These are phyloP conservation scores for Coptodon rendalli DNA, from an alignment of 2,113 vertebrate species.

Conservation along the genomic window DNA sequence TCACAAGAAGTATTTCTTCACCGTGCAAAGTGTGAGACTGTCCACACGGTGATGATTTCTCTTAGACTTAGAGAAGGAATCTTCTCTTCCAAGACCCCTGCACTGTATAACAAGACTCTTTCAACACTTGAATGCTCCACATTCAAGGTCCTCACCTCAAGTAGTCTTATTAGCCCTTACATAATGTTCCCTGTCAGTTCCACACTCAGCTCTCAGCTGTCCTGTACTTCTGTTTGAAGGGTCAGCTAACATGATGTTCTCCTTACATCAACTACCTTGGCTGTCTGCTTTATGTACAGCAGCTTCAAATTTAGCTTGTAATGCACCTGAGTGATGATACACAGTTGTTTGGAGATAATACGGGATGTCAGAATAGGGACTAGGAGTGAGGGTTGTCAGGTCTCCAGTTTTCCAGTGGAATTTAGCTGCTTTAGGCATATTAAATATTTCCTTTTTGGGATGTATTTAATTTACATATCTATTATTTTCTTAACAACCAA, in stretches of 20 bases:
- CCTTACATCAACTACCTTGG: neutral
- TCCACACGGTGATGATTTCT: neutral
- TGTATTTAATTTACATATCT: neutral
- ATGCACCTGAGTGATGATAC: neutral
- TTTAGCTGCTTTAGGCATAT: neutral
- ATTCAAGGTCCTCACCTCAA: neutral
- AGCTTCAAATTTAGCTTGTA: neutral
- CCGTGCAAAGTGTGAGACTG: neutral
- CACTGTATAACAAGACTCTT: neutral
- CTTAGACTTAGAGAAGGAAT: neutral
- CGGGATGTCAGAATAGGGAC: neutral
- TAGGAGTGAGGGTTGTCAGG: neutral
- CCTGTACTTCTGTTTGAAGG: neutral
- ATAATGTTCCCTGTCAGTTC: neutral
- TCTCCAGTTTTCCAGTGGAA: neutral
- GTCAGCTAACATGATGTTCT: neutral
- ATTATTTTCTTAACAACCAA: neutral
- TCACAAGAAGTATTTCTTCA: neutral
- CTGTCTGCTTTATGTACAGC: neutral
- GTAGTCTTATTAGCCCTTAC: neutral
- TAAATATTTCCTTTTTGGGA: neutral
- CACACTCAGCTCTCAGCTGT: neutral
- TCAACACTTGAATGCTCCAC: neutral
- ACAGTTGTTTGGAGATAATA: neutral
- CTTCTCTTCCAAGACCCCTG: conserved; percentile 1